Conservation (phyloP, 2,888 invertebrate species). For the Platycheirus albimanus region DNA sequence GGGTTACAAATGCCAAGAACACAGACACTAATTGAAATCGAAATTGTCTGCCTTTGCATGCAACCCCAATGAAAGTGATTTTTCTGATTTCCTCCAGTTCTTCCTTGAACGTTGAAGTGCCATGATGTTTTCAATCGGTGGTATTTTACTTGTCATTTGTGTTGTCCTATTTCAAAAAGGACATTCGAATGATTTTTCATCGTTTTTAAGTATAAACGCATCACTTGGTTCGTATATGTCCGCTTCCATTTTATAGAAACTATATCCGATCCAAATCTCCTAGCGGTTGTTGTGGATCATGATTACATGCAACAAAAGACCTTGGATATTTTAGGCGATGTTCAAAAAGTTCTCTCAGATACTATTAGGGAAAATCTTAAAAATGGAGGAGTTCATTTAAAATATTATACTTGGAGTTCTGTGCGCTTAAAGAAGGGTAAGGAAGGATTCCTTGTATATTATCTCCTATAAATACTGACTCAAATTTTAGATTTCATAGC, state of each 20-base stretch:
- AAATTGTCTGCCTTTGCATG: constrained; percentile 47
- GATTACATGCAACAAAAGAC: constrained; percentile 87
- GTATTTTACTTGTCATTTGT: background rate
- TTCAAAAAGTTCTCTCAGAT: constrained; percentile 86
- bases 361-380: constrained; percentile 86
- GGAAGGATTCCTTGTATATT: constrained; percentile 30
- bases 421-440: constrained; percentile 89
- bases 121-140: constrained; percentile 45
- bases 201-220: constrained; percentile 88
- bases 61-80: constrained; percentile 23
- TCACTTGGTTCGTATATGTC: constrained; percentile 86
- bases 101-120: constrained; percentile 14
- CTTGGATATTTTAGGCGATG: constrained; percentile 84
- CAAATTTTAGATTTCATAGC: constrained; percentile 86
- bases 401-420: constrained; percentile 87
- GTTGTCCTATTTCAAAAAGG: constrained; percentile 18
- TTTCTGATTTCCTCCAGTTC: constrained; percentile 24
- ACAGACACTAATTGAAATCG: constrained; percentile 57
- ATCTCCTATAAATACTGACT: background rate
- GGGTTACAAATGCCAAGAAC: constrained; percentile 54
- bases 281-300: constrained; percentile 89
- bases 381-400: constrained; percentile 87
- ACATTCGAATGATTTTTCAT: constrained; percentile 86
- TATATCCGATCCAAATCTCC: background rate
- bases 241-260: background rate